A percentile compares a stretch with the other conserved stretches of the same genome.
phyloP scores from a whole-genome alignment of 2,113 vertebrate genomes.

The Uropsilus gracilis region DNA sequence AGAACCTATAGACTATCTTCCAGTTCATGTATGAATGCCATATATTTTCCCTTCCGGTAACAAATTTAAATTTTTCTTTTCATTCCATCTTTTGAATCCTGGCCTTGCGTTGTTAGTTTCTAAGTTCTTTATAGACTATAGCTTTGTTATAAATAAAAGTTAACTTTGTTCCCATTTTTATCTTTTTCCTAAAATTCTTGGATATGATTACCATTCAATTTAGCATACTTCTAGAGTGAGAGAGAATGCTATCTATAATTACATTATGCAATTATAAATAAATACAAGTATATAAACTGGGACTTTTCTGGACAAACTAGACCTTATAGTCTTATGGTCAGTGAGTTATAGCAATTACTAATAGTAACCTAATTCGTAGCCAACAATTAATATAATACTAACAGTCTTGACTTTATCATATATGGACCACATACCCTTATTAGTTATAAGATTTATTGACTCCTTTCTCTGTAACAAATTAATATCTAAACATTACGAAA shows the following conservation, averaged over 20 bases:
- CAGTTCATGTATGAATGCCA: neutral
- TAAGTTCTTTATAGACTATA: neutral
- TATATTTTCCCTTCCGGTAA: neutral
- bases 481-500: neutral
- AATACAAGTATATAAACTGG: neutral
- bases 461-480: constrained; percentile 23
- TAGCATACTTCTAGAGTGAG: neutral
- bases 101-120: neutral
- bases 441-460: neutral
- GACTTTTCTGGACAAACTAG: neutral
- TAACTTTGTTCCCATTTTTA: neutral
- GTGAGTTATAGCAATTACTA: constrained; percentile 30
- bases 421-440: neutral
- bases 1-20: constrained; percentile 64
- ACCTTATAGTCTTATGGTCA: constrained; percentile 19
- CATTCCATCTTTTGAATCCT: neutral
- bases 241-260: constrained; percentile 7
- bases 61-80: neutral
- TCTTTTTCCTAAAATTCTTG: constrained; percentile 10
- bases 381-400: constrained; percentile 20
- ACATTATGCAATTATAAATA: constrained; percentile 28
- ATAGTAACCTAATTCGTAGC: neutral
- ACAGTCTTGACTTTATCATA: neutral
- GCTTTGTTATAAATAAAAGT: constrained; percentile 30
- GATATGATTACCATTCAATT: neutral